A percentile compares a stretch with the other conserved stretches of the same genome.
phyloP scores from a whole-genome alignment of 2,113 vertebrate species.

The Chloroceryle aenea region DNA sequence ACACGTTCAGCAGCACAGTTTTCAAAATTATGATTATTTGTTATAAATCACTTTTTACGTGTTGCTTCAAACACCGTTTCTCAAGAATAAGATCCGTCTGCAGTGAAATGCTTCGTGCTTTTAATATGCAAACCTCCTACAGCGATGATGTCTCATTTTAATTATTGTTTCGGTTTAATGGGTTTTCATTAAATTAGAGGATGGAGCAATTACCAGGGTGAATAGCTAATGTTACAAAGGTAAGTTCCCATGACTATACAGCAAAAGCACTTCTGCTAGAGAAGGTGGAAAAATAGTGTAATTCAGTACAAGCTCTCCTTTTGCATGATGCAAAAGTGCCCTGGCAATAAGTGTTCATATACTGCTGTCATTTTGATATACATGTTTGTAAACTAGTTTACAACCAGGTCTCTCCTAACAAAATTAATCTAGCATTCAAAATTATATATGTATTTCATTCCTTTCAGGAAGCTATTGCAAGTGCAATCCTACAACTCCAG shows the following conservation, averaged over 20 bases:
- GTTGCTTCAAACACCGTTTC: constrained; percentile 69
- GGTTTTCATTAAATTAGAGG: constrained; percentile 87
- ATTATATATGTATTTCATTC: neutral
- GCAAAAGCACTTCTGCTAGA: constrained; percentile 29
- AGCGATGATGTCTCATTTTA: constrained; percentile 86
- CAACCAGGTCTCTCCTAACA: neutral
- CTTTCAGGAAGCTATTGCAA: neutral
- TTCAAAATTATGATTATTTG: constrained; percentile 67
- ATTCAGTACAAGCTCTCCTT: neutral
- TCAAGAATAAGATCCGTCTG: constrained; percentile 70
- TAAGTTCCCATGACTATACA: constrained; percentile 74
- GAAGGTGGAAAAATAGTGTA: neutral
- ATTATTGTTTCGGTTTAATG: constrained; percentile 87
- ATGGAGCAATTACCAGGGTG: constrained; percentile 81
- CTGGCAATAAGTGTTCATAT: neutral
- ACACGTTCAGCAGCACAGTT: constrained; percentile 43
- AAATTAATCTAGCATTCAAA: constrained; percentile 7
- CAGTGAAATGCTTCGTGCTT: constrained; percentile 73
- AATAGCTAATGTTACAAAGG: constrained; percentile 81
- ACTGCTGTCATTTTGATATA: neutral
- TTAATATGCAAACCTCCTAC: constrained; percentile 84
- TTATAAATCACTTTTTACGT: constrained; percentile 74
- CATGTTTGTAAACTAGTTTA: neutral
- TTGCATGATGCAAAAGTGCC: neutral
- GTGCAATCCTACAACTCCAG: neutral